Conservation (phyloP, 2,113 vertebrate genomes). For the human (Homo sapiens) region DNA sequence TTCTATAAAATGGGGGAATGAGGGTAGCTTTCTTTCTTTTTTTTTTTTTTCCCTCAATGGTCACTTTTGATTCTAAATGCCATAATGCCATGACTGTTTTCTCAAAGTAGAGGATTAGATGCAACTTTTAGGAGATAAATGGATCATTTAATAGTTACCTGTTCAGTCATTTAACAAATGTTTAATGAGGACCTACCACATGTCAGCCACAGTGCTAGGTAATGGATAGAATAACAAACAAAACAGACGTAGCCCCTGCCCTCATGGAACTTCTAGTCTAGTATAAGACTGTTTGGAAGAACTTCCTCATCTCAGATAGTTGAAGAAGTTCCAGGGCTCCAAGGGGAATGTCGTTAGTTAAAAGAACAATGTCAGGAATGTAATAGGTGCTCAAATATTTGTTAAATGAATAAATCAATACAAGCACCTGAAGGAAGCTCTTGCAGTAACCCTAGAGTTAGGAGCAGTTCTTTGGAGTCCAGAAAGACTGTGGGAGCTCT, state of each 20-base stretch:
- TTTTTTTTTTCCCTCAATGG: too few species aligned
- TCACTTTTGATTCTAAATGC: not conserved
- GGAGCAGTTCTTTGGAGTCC: constrained; percentile 28
- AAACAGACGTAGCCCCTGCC: not conserved
- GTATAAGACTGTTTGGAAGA: not conserved
- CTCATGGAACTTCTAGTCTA: not conserved
- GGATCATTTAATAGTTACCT: constrained; percentile 1
- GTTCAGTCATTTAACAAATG: not conserved
- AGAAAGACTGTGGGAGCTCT: constrained; percentile 31
- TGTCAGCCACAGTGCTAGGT: not conserved
- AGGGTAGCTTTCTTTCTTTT: not conserved
- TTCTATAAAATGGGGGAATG: not conserved
- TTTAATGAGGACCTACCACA: not conserved
- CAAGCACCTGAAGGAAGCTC: not conserved
- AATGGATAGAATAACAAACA: not conserved
- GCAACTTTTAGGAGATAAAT: not conserved
- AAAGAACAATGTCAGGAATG: not conserved
- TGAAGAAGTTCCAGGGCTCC: not conserved
- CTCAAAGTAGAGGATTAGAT: not conserved
- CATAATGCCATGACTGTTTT: not conserved
- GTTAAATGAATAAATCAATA: not conserved
- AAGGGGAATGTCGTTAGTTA: not conserved
- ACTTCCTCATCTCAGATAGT: not conserved
- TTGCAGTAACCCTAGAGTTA: not conserved
- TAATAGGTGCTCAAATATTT: not conserved